phyloP scores from a whole-genome alignment of 2,113 vertebrate genomes.

The Nyctibius bracteatus region DNA sequence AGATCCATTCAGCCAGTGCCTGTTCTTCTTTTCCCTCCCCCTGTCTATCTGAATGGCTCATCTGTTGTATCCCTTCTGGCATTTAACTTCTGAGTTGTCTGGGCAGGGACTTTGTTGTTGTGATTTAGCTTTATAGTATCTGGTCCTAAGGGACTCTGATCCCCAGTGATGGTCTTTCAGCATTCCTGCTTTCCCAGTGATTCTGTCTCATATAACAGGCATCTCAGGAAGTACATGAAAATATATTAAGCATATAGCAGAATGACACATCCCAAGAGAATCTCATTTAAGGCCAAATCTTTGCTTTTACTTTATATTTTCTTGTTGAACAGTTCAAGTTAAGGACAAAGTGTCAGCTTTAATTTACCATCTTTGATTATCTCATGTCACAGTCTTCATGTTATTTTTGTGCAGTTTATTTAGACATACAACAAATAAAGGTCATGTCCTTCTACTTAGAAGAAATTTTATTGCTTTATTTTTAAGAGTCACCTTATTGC shows the following conservation, averaged over 20 bases:
- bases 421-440: conserved; percentile 10
- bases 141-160: not conserved
- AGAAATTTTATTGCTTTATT: not conserved
- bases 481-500: not conserved
- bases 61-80: not conserved
- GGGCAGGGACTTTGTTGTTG: not conserved
- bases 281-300: not conserved
- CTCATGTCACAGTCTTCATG: not conserved
- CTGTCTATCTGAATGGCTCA: not conserved
- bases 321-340: not conserved
- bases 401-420: not conserved
- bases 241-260: not conserved
- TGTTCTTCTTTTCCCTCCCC: not conserved
- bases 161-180: not conserved
- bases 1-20: not conserved
- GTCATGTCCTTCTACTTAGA: not conserved
- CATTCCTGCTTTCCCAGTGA: not conserved
- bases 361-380: not conserved
- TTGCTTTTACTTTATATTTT: not conserved
- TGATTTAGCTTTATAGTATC: not conserved
- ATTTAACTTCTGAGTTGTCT: not conserved
- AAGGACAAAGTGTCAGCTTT: not conserved
- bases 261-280: not conserved
- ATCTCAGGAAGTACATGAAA: not conserved
- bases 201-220: not conserved